A percentile compares a stretch with the other conserved stretches of the same genome.
These are phyloP conservation scores for Drosophila ezoana DNA, from an alignment of 2,888 invertebrate genomes.

Conservation along the genomic window DNA sequence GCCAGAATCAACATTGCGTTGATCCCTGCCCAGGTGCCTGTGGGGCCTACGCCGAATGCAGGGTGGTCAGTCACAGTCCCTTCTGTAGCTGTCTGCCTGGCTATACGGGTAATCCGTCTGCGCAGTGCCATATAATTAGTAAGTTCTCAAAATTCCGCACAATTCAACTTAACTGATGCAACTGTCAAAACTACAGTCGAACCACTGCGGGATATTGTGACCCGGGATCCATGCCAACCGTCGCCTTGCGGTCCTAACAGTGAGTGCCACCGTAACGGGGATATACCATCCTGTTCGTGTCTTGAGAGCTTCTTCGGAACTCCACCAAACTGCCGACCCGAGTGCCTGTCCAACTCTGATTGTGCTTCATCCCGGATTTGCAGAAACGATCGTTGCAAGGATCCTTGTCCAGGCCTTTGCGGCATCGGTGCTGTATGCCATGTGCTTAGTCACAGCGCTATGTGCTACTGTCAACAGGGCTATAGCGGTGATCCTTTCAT, in stretches of 20 bases:
- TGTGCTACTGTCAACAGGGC: constrained; percentile 89
- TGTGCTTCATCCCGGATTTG: constrained; percentile 89
- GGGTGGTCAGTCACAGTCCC: constrained; percentile 91
- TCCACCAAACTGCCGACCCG: constrained; percentile 90
- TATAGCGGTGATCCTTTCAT: constrained; percentile 84
- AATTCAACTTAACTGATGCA: constrained; percentile 4
- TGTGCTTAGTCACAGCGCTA: constrained; percentile 91
- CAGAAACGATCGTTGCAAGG: constrained; percentile 90
- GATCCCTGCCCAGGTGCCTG: constrained; percentile 92
- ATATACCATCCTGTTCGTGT: constrained; percentile 91
- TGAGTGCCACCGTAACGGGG: constrained; percentile 86
- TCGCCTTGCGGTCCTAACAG: constrained; percentile 87
- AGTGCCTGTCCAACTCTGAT: constrained; percentile 91
- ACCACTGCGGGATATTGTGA: constrained; percentile 64
- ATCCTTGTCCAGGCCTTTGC: constrained; percentile 91
- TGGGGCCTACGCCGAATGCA: constrained; percentile 89
- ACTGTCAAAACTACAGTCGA: constrained; percentile 68
- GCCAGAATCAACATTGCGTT: constrained; percentile 91
- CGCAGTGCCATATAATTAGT: constrained; percentile 87
- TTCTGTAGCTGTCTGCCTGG: constrained; percentile 90
- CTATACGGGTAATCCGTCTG: constrained; percentile 91
- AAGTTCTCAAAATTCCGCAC: constrained; percentile 67
- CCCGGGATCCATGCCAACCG: constrained; percentile 85
- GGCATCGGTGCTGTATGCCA: constrained; percentile 90
- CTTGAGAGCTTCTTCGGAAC: constrained; percentile 88